Base-by-base conservation (phyloP, 2,888 invertebrate genomes). In the Cristatella mucedo region DNA sequence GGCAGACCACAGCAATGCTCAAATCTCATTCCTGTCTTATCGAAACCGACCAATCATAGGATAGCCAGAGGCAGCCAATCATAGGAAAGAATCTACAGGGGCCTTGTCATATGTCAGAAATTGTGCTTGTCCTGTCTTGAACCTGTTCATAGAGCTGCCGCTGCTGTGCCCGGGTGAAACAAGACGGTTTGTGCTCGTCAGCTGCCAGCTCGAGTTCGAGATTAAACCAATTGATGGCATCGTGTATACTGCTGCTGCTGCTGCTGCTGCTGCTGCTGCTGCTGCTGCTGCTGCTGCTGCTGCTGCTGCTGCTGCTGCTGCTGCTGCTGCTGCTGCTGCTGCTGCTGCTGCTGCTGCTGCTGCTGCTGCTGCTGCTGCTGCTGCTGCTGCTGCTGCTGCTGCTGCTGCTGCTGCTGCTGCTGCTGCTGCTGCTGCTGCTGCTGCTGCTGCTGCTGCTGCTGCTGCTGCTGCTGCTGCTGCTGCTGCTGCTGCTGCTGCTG, bases 231-330 rank as follows among this genome's bases (percentile, higher is more conserved):
- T 11, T 26, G n/a, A 11, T 26, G 26, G n/a, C 11, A 26, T 26
- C 11, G n/a, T 26, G 11, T 26, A 11, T n/a, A 26, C 26, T 26
- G 26, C 26, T 26, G 26, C 26, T 26, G 26, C 26, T 26, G 26
- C 26, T 26, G 26, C 26, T 26, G 26, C 26, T 26, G 26, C 26
- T 26, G 26, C 26, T 26, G 26, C 26, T 26, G 26, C 26, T 26
- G 26, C 26, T 26, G 26, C 26, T 26, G 26, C 26, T 26, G 26
- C 26, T 26, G 26, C 26, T 26, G 26, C 26, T 26, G 26, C 26
- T 26, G 26, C 26, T 26, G 26, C 26, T 26, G 26, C 26, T 26
- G 26, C 26, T 26, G 26, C 26, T 26, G 26, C 26, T 26, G 26
- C 26, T 26, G 26, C 26, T 26, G 26, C 26, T 26, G 26, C 26